phyloP scores from a whole-genome alignment of 2,888 invertebrate genomes.

The Thyatira batis region DNA sequence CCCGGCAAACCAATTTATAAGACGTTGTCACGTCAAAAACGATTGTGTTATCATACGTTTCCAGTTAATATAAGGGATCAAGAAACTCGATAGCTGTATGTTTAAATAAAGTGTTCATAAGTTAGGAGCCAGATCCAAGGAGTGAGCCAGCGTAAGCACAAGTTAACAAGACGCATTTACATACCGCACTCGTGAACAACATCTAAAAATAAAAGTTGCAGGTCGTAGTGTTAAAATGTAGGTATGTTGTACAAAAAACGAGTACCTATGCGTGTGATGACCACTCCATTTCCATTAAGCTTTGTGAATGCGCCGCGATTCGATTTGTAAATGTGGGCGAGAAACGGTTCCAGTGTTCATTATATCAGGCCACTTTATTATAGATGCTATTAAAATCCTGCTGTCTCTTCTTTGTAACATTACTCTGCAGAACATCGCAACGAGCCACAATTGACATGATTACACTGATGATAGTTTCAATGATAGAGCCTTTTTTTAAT shows the following conservation, averaged over 20 bases:
- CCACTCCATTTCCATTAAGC: conserved; percentile 9
- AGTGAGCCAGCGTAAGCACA: conserved; percentile 27
- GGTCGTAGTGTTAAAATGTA: conserved; percentile 43
- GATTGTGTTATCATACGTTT: background rate
- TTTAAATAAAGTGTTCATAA: conserved; percentile 20
- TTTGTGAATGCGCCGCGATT: background rate
- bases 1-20: too few relatives aligned
- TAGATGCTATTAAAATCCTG: background rate
- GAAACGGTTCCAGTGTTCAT: background rate
- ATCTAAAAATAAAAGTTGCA: conserved; percentile 71
- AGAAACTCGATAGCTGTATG: background rate
- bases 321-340: background rate
- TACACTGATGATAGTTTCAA: background rate
- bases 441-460: background rate
- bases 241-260: conserved; percentile 23
- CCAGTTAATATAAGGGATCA: background rate
- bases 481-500: background rate
- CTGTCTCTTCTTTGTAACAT: background rate
- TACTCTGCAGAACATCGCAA: background rate
- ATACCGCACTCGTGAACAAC: conserved; percentile 58
- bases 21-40: too few relatives aligned
- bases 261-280: conserved; percentile 19
- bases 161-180: conserved; percentile 65
- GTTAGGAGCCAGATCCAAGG: conserved; percentile 19
- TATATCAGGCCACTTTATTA: background rate